phyloP scores from a whole-genome alignment of 1,140 invertebrate species.

The Spodoptera litura region DNA sequence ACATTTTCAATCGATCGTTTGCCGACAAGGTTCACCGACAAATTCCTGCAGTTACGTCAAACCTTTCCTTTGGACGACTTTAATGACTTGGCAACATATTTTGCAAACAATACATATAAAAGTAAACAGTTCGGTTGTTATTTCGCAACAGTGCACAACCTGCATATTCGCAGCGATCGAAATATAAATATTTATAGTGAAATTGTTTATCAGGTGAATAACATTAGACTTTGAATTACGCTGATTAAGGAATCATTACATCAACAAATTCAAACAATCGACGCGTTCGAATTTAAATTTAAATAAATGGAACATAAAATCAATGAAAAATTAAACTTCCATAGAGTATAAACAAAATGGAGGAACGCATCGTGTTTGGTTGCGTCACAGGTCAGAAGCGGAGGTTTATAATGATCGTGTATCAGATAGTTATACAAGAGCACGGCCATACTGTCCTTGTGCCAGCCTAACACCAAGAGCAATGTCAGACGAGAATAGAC shows the following conservation, averaged over 20 bases:
- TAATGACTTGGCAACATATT: slow-evolving; percentile 29
- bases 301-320: neutral
- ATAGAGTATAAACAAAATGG: too few relatives aligned
- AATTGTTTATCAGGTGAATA: slow-evolving; percentile 7
- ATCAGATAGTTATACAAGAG: slow-evolving; percentile 37
- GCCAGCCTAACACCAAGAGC: slow-evolving; percentile 59
- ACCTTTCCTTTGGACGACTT: slow-evolving; percentile 8
- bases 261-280: slow-evolving; percentile 5
- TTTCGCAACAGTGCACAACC: slow-evolving; percentile 8
- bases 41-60: slow-evolving; percentile 20
- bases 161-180: neutral
- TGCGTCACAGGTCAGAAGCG: neutral
- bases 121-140: slow-evolving; percentile 14
- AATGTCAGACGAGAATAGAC: slow-evolving; percentile 68
- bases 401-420: slow-evolving; percentile 2
- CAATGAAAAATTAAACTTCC: neutral
- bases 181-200: slow-evolving; percentile 32
- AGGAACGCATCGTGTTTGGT: too few relatives aligned
- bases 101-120: slow-evolving; percentile 23
- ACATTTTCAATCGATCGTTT: slow-evolving; percentile 4
- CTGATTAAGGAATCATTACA: slow-evolving; percentile 2
- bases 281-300: neutral
- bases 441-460: slow-evolving; percentile 50
- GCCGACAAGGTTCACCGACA: slow-evolving; percentile 24
- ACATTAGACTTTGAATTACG: neutral